phyloP scores from a whole-genome alignment of 2,113 vertebrate species.

The Anthoscopus minutus region DNA sequence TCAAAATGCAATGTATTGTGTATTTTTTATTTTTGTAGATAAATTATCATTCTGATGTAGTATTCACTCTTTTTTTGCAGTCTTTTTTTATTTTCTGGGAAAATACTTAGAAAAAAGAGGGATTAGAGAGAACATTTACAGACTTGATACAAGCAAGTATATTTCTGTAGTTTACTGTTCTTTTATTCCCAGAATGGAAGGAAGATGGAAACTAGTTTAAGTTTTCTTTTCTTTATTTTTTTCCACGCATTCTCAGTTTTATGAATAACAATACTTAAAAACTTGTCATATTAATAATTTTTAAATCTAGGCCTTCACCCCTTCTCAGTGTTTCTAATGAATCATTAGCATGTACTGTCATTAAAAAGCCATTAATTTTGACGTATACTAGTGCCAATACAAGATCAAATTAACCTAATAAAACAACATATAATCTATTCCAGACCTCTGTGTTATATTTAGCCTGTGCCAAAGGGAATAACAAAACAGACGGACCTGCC shows the following conservation, averaged over 20 bases:
- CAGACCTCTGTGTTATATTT: neutral
- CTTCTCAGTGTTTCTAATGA: neutral
- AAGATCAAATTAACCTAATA: neutral
- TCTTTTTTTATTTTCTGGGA: neutral
- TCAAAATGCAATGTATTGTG: neutral
- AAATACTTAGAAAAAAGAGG: neutral
- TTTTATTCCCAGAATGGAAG: neutral
- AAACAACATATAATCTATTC: neutral
- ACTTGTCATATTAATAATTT: neutral
- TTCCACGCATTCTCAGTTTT: neutral
- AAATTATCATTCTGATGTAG: neutral
- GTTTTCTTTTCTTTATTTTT: no score
- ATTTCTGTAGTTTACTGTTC: neutral
- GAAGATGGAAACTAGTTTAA: neutral
- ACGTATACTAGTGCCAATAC: neutral
- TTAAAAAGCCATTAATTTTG: conserved; percentile 43
- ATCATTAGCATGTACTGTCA: neutral
- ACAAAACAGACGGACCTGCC: neutral
- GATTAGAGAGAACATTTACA: neutral
- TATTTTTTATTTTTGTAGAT: neutral
- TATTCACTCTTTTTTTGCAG: neutral
- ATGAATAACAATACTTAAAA: neutral
- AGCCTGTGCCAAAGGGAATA: neutral
- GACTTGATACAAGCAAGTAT: neutral
- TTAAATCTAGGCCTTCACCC: neutral